Evolutionary conservation across 2,113 vertebrate genomes (phyloP).

Genomic region (Tetrao urogallus): DNA sequence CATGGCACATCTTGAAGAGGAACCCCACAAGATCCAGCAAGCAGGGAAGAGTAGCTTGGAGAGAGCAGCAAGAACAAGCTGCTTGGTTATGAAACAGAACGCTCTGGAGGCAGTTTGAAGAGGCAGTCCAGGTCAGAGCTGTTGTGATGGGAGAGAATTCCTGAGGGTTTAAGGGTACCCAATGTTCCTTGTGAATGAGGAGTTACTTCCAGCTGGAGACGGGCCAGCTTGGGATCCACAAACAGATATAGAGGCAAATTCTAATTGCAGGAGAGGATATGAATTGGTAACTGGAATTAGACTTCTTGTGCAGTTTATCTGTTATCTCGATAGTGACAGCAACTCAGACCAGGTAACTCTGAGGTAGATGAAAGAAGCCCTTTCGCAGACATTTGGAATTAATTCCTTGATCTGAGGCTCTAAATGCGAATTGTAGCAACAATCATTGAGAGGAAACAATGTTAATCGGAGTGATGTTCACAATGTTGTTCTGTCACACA

Average conservation of each 20-base stretch:
- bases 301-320: neutral
- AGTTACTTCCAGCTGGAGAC: conserved; percentile 12
- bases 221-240: conserved; percentile 2
- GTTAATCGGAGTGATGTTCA: neutral
- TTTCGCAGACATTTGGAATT: neutral
- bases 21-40: neutral
- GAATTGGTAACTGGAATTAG: neutral
- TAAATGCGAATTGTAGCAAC: neutral
- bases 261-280: neutral
- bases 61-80: neutral
- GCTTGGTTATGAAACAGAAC: conserved; percentile 48
- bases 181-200: conserved; percentile 6
- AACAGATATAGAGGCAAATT: neutral
- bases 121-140: conserved; percentile 36
- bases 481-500: neutral
- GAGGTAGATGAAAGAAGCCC: neutral
- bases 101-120: conserved; percentile 36
- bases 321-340: neutral
- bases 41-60: neutral
- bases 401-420: neutral
- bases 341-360: neutral
- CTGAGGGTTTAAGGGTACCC: conserved; percentile 35
- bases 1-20: neutral
- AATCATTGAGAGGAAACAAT: neutral
- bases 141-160: conserved; percentile 44